Percentiles rank a stretch among this genome's conserved stretches.
These are phyloP conservation scores for Scalopus aquaticus DNA, from an alignment of 2,113 vertebrate species.

Conservation along the genomic window DNA sequence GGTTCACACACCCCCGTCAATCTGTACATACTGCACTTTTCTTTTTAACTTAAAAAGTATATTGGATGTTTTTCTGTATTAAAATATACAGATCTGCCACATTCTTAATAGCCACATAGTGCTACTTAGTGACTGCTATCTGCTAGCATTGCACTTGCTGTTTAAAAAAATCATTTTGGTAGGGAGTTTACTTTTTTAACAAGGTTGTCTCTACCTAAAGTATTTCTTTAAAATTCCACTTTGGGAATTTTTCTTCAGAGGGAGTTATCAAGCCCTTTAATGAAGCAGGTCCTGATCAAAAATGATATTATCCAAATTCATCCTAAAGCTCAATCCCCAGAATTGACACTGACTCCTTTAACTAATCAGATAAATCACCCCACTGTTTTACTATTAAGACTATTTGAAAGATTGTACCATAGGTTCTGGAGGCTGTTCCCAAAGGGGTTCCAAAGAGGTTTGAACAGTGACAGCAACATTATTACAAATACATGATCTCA, in stretches of 20 bases:
- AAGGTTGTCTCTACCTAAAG: neutral
- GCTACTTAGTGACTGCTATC: neutral
- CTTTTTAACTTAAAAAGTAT: slow-evolving; percentile 1
- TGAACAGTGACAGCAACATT: neutral
- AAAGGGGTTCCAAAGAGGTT: neutral
- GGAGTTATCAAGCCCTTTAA: neutral
- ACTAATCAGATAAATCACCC: neutral
- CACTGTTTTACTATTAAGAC: neutral
- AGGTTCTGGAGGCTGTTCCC: neutral
- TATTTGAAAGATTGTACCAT: neutral
- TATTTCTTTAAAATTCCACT: neutral
- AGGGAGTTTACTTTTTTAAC: neutral
- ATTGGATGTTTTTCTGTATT: neutral
- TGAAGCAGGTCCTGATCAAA: neutral
- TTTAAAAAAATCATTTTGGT: slow-evolving; percentile 39
- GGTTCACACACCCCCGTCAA: neutral
- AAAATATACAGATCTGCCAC: neutral
- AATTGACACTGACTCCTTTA: neutral
- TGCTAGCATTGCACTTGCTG: neutral
- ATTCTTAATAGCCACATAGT: neutral
- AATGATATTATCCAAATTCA: neutral
- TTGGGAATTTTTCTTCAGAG: neutral
- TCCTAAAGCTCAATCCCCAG: neutral
- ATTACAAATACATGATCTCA: neutral
- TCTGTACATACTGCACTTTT: neutral